A percentile compares a stretch with the other conserved stretches of the same genome.
phyloP scores from a whole-genome alignment of 2,797 vertebrate species.

The Chlorospingus semifuscus region DNA sequence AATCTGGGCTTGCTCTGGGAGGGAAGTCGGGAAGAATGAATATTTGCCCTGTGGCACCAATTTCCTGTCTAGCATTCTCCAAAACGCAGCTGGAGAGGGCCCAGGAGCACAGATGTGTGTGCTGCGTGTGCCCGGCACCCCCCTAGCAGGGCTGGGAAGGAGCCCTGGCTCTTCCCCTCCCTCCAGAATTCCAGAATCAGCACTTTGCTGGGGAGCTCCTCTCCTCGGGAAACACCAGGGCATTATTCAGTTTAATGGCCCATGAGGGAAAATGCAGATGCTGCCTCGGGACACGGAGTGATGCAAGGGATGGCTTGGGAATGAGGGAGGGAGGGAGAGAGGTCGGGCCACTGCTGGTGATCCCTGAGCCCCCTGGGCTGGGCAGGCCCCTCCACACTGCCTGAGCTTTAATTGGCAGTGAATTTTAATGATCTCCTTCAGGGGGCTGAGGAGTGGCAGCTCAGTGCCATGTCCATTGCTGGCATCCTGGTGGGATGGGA shows the following conservation, averaged over 20 bases:
- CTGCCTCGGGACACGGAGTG: background rate
- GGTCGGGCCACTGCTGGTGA: background rate
- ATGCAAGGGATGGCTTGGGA: background rate
- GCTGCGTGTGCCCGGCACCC: slow-evolving; percentile 51
- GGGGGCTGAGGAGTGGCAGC: accelerated
- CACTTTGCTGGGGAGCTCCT: background rate
- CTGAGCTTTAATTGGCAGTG: background rate
- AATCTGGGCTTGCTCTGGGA: slow-evolving; percentile 71
- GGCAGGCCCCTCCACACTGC: background rate
- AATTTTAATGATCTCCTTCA: background rate
- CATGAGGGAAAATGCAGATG: background rate
- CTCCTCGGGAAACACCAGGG: background rate
- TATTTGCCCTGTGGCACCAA: slow-evolving; percentile 77
- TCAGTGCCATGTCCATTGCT: background rate
- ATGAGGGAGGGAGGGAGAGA: background rate
- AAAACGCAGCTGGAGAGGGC: slow-evolving; percentile 74
- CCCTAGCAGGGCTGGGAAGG: slow-evolving; percentile 15
- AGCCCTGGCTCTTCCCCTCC: background rate
- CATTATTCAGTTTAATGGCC: background rate
- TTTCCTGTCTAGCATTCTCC: slow-evolving; percentile 81
- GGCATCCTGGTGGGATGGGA: background rate
- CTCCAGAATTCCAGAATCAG: background rate
- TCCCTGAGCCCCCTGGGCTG: background rate
- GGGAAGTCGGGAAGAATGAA: slow-evolving; percentile 64
- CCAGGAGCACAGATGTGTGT: slow-evolving; percentile 62